These are phyloP conservation scores for Drosophila murphyi DNA, from an alignment of 1,140 invertebrate species.

Conservation along the genomic window DNA sequence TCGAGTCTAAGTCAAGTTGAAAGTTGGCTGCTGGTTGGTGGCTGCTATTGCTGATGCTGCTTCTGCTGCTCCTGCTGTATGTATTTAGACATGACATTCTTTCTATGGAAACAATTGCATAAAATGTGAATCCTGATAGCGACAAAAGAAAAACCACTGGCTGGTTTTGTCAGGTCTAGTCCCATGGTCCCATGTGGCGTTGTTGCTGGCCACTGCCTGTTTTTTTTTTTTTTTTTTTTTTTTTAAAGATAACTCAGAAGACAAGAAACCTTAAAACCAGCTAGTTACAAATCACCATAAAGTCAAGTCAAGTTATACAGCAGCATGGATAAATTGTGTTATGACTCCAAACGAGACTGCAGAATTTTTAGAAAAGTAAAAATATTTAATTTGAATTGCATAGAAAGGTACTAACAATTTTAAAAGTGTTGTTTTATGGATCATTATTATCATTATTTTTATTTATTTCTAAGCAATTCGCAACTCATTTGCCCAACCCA, in stretches of 20 bases:
- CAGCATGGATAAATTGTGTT: slow-evolving; percentile 20
- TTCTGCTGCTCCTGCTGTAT: slow-evolving; percentile 30
- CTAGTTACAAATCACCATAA: slow-evolving; percentile 35
- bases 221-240: too few species aligned
- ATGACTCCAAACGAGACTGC: slow-evolving; percentile 9
- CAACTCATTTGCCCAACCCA: slow-evolving; percentile 42
- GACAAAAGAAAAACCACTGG: slow-evolving; percentile 46
- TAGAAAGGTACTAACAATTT: slow-evolving; percentile 5
- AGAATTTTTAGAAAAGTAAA: not conserved
- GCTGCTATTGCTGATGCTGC: slow-evolving; percentile 39
- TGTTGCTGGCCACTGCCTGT: slow-evolving; percentile 13
- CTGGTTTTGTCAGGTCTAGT: slow-evolving; percentile 9
- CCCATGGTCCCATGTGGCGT: slow-evolving; percentile 37
- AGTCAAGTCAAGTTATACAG: slow-evolving; percentile 34
- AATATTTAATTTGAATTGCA: slow-evolving; percentile 14
- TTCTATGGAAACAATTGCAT: slow-evolving; percentile 83
- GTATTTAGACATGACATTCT: slow-evolving; percentile 76
- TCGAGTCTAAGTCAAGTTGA: slow-evolving; percentile 46
- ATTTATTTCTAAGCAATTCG: slow-evolving; percentile 37
- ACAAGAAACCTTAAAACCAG: slow-evolving; percentile 9
- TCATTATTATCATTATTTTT: slow-evolving; percentile 19
- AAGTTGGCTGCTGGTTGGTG: slow-evolving; percentile 46
- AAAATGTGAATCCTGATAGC: slow-evolving; percentile 82
- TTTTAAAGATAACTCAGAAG: not conserved
- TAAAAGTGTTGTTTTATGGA: not conserved